These are phyloP conservation scores for Cephus runcator DNA, from an alignment of 2,888 invertebrate genomes.

Conservation along the genomic window DNA sequence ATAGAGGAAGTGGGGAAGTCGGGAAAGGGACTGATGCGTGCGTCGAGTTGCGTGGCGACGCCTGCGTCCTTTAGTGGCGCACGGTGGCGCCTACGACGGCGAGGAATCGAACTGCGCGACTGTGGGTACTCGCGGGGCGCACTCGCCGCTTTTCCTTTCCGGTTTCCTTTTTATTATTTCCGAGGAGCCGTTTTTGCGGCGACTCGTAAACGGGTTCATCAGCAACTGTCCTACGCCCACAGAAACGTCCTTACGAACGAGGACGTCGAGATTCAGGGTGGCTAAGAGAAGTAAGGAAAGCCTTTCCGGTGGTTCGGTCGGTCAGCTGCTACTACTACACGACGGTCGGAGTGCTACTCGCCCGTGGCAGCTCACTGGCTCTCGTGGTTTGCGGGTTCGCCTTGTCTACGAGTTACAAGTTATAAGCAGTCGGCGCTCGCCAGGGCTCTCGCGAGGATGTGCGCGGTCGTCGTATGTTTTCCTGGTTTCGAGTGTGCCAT, in stretches of 20 bases:
- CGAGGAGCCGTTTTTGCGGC: slow-evolving; percentile 11
- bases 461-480: slow-evolving; percentile 18
- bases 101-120: slow-evolving; percentile 5
- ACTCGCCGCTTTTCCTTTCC: slow-evolving; percentile 13
- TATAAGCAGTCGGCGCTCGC: slow-evolving; percentile 48
- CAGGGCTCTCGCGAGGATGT: slow-evolving; percentile 52
- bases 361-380: slow-evolving; percentile 18
- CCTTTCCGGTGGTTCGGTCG: background rate
- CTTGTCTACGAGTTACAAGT: slow-evolving; percentile 14
- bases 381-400: slow-evolving; percentile 18
- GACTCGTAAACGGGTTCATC: slow-evolving; percentile 11
- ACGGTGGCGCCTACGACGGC: slow-evolving; percentile 14
- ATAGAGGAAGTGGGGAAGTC: background rate
- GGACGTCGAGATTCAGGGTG: background rate
- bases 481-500: slow-evolving; percentile 31
- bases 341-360: slow-evolving; percentile 6
- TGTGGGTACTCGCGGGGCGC: slow-evolving; percentile 11
- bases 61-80: slow-evolving; percentile 12
- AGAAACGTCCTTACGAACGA: background rate
- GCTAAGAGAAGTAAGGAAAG: background rate
- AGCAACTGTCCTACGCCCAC: background rate
- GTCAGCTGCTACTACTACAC: slow-evolving; percentile 6
- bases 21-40: background rate
- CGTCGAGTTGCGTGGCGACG: slow-evolving; percentile 2
- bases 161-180: background rate